Evolutionary conservation across 1,140 invertebrate genomes (phyloP).

Genomic region (Apis cerana): DNA sequence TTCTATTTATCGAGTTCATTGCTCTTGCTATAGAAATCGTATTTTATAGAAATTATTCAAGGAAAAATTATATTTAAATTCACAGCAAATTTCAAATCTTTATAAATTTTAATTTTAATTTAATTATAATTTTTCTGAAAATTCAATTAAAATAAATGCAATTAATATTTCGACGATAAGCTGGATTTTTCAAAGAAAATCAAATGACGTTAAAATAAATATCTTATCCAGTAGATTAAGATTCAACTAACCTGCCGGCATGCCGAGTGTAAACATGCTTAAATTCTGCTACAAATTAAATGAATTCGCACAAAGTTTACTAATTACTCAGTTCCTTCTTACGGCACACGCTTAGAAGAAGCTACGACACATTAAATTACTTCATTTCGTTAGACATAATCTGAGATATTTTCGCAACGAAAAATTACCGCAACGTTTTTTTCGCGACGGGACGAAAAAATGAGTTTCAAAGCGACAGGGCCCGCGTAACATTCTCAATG

Average conservation of each 20-base stretch:
- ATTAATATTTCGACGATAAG: too few relatives aligned
- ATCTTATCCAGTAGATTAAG: neutral
- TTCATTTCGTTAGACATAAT: conserved; percentile 10
- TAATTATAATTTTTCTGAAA: too few relatives aligned
- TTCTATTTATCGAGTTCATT: neutral
- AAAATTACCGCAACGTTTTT: conserved; percentile 18
- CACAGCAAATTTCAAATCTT: too few relatives aligned
- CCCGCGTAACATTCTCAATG: conserved; percentile 34
- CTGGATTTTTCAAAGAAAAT: neutral
- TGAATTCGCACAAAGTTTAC: conserved; percentile 32
- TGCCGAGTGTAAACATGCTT: neutral
- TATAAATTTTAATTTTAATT: too few relatives aligned
- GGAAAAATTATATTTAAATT: too few relatives aligned
- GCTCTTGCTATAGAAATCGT: neutral
- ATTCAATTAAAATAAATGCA: too few relatives aligned
- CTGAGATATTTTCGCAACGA: conserved; percentile 2
- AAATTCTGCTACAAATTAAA: conserved; percentile 26
- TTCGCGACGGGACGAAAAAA: neutral
- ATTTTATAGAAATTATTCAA: neutral
- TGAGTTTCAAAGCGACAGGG: neutral
- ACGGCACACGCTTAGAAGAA: neutral
- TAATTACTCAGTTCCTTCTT: conserved; percentile 39
- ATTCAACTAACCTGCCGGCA: neutral
- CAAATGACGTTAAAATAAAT: neutral
- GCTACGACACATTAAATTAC: conserved; percentile 40